These are phyloP conservation scores for Cnemophilus loriae DNA, from an alignment of 2,113 vertebrate genomes.

Conservation along the genomic window DNA sequence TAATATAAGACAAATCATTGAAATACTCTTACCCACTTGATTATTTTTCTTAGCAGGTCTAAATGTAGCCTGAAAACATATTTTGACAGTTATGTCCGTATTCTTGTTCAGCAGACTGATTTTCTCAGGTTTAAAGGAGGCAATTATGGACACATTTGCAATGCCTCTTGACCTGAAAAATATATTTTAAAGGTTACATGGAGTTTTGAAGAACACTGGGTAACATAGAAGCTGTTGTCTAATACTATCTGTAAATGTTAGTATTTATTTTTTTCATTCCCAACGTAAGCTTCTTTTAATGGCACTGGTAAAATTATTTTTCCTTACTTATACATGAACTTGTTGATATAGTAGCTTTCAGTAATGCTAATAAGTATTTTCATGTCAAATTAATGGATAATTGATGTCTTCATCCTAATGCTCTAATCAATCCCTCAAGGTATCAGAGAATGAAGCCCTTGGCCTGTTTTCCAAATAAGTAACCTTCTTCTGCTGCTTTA, in stretches of 20 bases:
- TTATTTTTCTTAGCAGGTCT: slow-evolving; percentile 74
- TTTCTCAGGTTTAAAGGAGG: slow-evolving; percentile 82
- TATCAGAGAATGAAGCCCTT: background rate
- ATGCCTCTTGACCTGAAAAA: slow-evolving; percentile 85
- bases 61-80: slow-evolving; percentile 84
- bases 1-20: background rate
- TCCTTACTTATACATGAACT: background rate
- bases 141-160: slow-evolving; percentile 74
- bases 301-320: background rate
- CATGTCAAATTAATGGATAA: background rate
- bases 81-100: slow-evolving; percentile 73
- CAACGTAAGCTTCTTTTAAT: background rate
- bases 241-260: background rate
- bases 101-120: slow-evolving; percentile 83
- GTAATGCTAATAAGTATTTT: background rate
- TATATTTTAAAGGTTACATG: background rate
- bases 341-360: background rate
- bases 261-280: background rate
- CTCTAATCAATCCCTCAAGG: background rate
- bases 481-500: background rate
- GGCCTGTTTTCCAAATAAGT: background rate
- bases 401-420: background rate
- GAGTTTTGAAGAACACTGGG: background rate
- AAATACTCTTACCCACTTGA: slow-evolving; percentile 79
- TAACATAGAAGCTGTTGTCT: background rate